Base-by-base conservation (phyloP, 2,888 invertebrate species). In the Eudemis profundana region DNA sequence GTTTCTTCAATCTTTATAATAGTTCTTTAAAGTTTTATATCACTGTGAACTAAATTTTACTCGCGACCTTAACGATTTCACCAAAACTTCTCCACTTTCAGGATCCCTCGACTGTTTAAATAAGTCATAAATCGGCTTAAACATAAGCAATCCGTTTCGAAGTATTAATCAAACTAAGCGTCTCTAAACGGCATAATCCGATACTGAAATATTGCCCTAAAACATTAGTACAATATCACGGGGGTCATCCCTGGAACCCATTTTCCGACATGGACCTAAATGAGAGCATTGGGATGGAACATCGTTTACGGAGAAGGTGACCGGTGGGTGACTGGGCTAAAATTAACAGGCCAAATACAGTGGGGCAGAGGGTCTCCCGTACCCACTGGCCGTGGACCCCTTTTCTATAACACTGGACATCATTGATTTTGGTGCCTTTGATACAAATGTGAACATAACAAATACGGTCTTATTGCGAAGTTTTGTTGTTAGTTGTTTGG, bases 171-270 rank as follows among this genome's bases (percentile, higher is more conserved):
- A 57, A 57, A 56, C 42, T 49, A 57, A 57, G 49, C 63, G 63
- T 49, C 49, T 50, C 49, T 49, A 57, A 57, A 63, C 56, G 33
- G 56, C 33, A 57, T 57, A 57, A 51, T 44, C 46, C 50, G 27
- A 64, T 51, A 57, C 49, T 50, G 36, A 64, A 64, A 64, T 64
- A 64, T 59, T 57, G 40, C 36, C 44, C 36, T 14, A 27, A 50
- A 59, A 50, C 50, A 51, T 44, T 64, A 64, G 57, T 23, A 44
- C 42, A 57, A 59, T 64, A 59, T 64, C 64, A 64, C 44, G 15
- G 33, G 64, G 57, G 64, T 57, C 64, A 64, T 59, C 64, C 64
- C 50, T 42, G 57, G 44, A 21, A 15, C 17, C 63, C 49, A 40
- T 56, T 62, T 42, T 40, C 54, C 21, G 38, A 40, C 62, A 53